Conservation (phyloP, 30 jellyfish, hydroid and myxozoan species). For the Hydra vulgaris region DNA sequence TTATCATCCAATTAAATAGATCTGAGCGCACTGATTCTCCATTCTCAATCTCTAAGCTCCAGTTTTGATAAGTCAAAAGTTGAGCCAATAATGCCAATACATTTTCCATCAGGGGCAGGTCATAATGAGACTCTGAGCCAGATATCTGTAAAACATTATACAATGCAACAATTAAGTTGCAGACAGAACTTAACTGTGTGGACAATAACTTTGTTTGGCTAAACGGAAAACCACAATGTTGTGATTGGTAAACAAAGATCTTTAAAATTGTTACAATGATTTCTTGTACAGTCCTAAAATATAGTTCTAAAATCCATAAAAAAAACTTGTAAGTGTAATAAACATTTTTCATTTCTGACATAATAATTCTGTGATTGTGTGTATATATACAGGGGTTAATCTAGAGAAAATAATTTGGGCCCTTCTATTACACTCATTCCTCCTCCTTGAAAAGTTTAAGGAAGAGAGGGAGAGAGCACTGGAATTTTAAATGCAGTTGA, state of each 20-base stretch:
- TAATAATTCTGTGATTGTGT: too few species aligned
- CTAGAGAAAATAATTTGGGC: too few species aligned
- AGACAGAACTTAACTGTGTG: not conserved
- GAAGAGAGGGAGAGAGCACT: too few species aligned
- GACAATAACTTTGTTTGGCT: not conserved
- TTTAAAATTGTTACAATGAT: not conserved
- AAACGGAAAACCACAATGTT: not conserved
- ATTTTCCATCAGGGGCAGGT: conserved; percentile 76
- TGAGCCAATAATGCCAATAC: conserved; percentile 58
- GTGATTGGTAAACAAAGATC: not conserved
- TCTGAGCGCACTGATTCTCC: conserved; percentile 59
- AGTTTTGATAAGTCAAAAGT: conserved; percentile 40
- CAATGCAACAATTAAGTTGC: conserved; percentile 10
- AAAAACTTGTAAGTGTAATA: too few species aligned
- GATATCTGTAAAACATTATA: conserved; percentile 10
- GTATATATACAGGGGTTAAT: too few species aligned
- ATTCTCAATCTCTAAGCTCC: conserved; percentile 55
- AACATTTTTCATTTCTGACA: too few species aligned
- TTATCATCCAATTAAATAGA: conserved; percentile 19
- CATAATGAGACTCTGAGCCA: conserved; percentile 75
- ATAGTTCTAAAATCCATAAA: too few species aligned
- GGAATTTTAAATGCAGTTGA: too few species aligned
- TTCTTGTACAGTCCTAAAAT: not conserved
- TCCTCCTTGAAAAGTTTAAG: too few species aligned
- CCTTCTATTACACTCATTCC: too few species aligned